Evolutionary conservation across 2,113 vertebrate species (phyloP).

Genomic region (Emydocephalus ijimae): DNA sequence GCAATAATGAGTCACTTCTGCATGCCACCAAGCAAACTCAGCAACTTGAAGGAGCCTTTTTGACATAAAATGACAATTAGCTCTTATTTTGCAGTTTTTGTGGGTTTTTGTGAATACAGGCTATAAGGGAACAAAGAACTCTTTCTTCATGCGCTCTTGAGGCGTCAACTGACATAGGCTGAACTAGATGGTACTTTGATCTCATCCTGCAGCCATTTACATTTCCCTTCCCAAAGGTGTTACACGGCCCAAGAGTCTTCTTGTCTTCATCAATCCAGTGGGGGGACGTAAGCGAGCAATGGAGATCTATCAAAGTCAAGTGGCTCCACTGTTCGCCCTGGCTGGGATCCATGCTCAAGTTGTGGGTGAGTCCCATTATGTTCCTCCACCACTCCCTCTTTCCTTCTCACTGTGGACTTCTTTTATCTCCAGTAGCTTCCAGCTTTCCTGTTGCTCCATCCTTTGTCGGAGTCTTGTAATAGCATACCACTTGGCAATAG

Average conservation of each 20-base stretch:
- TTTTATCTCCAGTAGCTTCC: neutral
- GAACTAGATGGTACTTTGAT: neutral
- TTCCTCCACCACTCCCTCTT: neutral
- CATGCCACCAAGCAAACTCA: neutral
- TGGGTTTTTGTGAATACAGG: neutral
- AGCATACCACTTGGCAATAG: too few relatives aligned
- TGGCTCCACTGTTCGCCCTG: slow-evolving; percentile 77
- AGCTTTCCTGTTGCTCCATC: neutral
- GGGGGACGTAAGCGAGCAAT: slow-evolving; percentile 74
- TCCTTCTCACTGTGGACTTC: neutral
- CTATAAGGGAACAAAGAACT: neutral
- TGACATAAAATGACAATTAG: neutral
- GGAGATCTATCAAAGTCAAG: slow-evolving; percentile 71
- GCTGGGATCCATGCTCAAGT: slow-evolving; percentile 77
- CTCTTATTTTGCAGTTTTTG: neutral
- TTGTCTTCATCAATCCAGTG: slow-evolving; percentile 81
- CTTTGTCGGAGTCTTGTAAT: neutral
- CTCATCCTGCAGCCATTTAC: neutral
- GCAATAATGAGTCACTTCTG: neutral
- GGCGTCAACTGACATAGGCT: neutral
- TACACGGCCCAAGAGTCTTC: slow-evolving; percentile 68
- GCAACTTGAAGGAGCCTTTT: neutral
- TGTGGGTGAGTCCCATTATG: slow-evolving; percentile 65
- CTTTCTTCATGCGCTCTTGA: neutral
- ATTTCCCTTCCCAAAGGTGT: slow-evolving; percentile 23